These are phyloP conservation scores for Erpornis zantholeuca DNA, from an alignment of 2,113 vertebrate species.

Conservation along the genomic window DNA sequence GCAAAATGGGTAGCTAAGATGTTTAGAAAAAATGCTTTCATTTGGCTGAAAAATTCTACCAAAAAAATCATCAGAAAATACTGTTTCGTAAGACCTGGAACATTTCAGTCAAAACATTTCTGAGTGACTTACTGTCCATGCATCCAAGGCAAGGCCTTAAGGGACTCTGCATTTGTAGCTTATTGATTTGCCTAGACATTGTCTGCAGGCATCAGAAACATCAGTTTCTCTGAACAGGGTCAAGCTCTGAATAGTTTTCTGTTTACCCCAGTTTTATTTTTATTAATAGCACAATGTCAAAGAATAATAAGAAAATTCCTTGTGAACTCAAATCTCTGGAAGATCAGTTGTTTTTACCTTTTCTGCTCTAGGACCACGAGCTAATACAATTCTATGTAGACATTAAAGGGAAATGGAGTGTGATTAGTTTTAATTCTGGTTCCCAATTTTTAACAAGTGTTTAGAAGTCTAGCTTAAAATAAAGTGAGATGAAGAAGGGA, in stretches of 20 bases:
- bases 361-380: neutral
- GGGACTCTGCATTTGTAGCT: neutral
- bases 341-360: neutral
- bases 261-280: neutral
- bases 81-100: neutral
- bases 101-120: neutral
- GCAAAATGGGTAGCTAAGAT: neutral
- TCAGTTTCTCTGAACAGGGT: neutral
- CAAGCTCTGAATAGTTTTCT: neutral
- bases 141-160: neutral
- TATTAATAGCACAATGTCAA: neutral
- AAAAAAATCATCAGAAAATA: neutral
- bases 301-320: neutral
- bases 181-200: neutral
- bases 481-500: neutral
- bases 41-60: neutral
- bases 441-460: neutral
- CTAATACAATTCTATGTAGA: neutral
- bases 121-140: neutral
- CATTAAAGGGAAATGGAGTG: neutral
- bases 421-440: neutral
- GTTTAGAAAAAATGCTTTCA: neutral
- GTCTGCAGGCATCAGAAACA: neutral
- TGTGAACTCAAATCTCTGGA: neutral
- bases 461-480: neutral